Evolutionary conservation across 1,140 invertebrate species (phyloP).

Genomic region (Hycleus phaleratus): DNA sequence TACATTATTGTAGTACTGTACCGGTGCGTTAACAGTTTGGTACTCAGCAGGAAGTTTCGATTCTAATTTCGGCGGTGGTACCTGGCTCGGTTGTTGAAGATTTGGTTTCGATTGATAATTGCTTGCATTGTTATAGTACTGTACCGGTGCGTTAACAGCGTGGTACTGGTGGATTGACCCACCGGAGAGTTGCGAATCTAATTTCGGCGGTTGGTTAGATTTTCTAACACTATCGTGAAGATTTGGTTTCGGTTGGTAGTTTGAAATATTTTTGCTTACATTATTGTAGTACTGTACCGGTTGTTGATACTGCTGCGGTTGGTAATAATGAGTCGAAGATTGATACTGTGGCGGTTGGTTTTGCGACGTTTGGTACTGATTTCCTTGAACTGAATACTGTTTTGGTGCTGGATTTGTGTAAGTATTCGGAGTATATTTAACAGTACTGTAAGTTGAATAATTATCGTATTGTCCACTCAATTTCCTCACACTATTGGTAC

Average conservation of each 20-base stretch:
- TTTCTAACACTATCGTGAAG: too few relatives aligned
- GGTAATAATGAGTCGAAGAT: constrained; percentile 6
- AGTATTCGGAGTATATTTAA: constrained; percentile 9
- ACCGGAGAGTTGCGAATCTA: constrained; percentile 22
- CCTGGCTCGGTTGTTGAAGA: too few relatives aligned
- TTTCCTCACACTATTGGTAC: constrained; percentile 29
- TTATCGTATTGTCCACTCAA: constrained; percentile 38
- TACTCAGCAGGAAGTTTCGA: not conserved
- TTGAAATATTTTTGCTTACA: not conserved
- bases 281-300: constrained; percentile 2
- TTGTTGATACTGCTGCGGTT: not conserved
- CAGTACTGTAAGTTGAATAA: constrained; percentile 11
- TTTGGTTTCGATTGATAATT: too few relatives aligned
- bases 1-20: constrained; percentile 1
- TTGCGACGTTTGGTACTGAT: not conserved
- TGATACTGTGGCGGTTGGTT: constrained; percentile 8
- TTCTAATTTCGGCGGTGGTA: too few relatives aligned
- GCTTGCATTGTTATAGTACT: too few relatives aligned
- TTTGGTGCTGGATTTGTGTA: constrained; percentile 14
- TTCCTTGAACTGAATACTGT: not conserved
- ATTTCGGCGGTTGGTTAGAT: constrained; percentile 12
- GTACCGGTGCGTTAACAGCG: constrained; percentile 43
- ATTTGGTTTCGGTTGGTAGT: constrained; percentile 10
- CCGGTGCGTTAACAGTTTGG: not conserved
- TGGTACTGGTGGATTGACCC: constrained; percentile 27